Conservation (phyloP, 2,113 vertebrate genomes). For the Ondatra zibethicus region DNA sequence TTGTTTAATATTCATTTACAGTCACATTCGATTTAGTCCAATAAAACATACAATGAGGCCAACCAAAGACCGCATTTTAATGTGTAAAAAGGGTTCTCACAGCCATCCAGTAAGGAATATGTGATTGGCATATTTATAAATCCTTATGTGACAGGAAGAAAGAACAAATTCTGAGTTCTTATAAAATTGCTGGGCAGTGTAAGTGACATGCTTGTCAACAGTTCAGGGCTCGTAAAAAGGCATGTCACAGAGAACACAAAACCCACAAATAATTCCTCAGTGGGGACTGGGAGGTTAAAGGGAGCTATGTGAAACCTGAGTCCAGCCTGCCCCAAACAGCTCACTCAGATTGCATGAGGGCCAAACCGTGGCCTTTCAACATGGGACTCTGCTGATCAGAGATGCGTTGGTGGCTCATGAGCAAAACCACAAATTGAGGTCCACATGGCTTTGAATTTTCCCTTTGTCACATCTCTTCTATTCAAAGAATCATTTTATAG, state of each 20-base stretch:
- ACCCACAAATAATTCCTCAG: not conserved
- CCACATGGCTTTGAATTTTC: not conserved
- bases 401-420: not conserved
- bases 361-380: not conserved
- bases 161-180: not conserved
- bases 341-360: not conserved
- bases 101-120: not conserved
- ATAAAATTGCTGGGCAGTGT: not conserved
- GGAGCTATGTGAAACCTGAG: not conserved
- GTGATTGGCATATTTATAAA: not conserved
- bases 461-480: not conserved
- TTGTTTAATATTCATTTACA: conserved; percentile 60
- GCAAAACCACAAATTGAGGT: not conserved
- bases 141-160: not conserved
- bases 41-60: not conserved
- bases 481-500: not conserved
- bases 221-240: not conserved
- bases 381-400: not conserved
- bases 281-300: not conserved
- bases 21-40: conserved; percentile 59
- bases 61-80: not conserved
- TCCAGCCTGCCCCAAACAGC: not conserved
- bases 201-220: not conserved
- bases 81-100: not conserved
- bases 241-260: not conserved